Conservation (phyloP, 2,113 vertebrate species). For the Zapornia atra region DNA sequence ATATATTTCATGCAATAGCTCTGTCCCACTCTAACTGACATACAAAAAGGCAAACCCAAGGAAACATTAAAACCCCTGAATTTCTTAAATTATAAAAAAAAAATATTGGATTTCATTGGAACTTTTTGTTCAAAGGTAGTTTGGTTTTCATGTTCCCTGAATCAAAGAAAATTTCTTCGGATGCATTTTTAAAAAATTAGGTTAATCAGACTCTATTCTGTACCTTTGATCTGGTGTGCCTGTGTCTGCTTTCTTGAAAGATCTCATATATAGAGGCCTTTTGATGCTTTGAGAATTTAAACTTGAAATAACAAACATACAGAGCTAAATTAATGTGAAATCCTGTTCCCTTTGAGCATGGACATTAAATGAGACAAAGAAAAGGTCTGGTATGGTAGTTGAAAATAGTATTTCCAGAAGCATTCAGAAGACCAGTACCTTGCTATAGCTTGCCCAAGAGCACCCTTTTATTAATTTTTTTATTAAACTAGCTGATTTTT, state of each 20-base stretch:
- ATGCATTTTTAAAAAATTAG: constrained; percentile 41
- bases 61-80: not conserved
- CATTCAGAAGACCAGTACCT: not conserved
- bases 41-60: not conserved
- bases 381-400: not conserved
- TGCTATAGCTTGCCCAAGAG: not conserved
- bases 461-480: not conserved
- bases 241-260: constrained; percentile 43
- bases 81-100: constrained; percentile 34
- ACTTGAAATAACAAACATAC: constrained; percentile 17
- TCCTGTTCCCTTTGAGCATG: not conserved
- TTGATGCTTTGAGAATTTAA: constrained; percentile 28
- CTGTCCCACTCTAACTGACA: not conserved
- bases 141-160: constrained; percentile 29
- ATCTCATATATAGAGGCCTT: not conserved
- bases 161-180: not conserved
- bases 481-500: not conserved
- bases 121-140: constrained; percentile 12
- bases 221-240: constrained; percentile 40
- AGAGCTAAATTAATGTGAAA: constrained; percentile 21
- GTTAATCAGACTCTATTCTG: constrained; percentile 14
- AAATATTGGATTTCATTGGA: not conserved
- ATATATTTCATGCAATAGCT: not conserved
- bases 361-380: not conserved
- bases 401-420: not conserved